A percentile compares a stretch with the other conserved stretches of the same genome.
These are phyloP conservation scores for Epinotia ramella DNA, from an alignment of 2,888 invertebrate species.

Conservation along the genomic window DNA sequence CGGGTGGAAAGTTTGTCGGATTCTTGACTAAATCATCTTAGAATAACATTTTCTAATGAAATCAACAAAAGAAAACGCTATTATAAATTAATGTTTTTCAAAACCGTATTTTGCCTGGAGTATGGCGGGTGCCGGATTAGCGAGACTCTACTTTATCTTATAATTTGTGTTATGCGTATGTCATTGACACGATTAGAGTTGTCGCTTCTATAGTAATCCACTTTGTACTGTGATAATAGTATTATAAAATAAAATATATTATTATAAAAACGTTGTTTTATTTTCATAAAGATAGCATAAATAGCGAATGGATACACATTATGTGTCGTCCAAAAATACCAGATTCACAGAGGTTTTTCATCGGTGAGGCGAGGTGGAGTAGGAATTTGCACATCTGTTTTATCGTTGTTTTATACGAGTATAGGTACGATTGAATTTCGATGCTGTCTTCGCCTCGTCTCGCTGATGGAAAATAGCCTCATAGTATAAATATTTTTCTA, in stretches of 20 bases:
- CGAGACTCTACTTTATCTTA: not conserved
- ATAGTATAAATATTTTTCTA: not conserved
- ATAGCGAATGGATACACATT: not conserved
- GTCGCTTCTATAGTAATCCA: slow-evolving; percentile 24
- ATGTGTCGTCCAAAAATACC: not conserved
- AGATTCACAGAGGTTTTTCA: not conserved
- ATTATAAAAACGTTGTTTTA: slow-evolving; percentile 17
- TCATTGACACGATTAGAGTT: not conserved
- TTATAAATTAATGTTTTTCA: too few relatives aligned
- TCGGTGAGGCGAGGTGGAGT: not conserved
- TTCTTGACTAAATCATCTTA: too few relatives aligned
- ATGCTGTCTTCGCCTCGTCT: not conserved
- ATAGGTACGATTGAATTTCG: not conserved
- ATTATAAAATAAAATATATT: slow-evolving; percentile 40
- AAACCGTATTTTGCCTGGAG: too few relatives aligned
- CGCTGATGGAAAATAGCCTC: not conserved
- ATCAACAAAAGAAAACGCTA: too few relatives aligned
- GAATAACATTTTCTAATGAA: too few relatives aligned
- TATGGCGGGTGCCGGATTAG: too few relatives aligned
- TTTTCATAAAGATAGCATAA: not conserved
- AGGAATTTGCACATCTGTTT: too few relatives aligned
- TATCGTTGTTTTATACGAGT: too few relatives aligned
- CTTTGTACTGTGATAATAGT: slow-evolving; percentile 53
- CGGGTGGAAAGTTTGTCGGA: too few relatives aligned
- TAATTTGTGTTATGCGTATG: not conserved